Evolutionary conservation across 2,888 invertebrate genomes (phyloP), one percentile per base, ranked within the genome.

Genomic region (Hymenopus coronatus): DNA sequence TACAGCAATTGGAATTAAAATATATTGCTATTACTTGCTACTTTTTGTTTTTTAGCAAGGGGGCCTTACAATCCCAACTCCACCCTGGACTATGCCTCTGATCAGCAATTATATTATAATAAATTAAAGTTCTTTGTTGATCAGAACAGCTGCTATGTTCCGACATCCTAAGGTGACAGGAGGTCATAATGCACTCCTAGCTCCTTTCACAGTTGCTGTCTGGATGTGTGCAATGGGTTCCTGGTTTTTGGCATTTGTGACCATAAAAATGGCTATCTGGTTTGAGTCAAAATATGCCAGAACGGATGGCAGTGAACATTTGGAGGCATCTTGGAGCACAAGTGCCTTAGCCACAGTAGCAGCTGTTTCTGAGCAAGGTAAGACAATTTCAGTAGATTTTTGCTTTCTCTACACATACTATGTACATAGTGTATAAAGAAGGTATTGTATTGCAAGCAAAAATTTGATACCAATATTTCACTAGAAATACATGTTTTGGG

Each of bases 91-190:
- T n/a, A n/a, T n/a, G n/a, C n/a, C n/a, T n/a, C n/a, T n/a, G n/a
- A n/a, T n/a, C n/a, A n/a, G n/a, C n/a, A n/a, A n/a, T n/a, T n/a
- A 40, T 40, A 70, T 20, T 70, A 3, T 20, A 20, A 70, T 70
- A 14, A 2, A 6, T 70, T 70, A 0, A 70, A 70, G 1, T 15
- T 70, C 25, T 70, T 0, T 70, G 20, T 70, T 25, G 20, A 25
- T 28, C n/a, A 87, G 87, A 8, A 14, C 82, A 9, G 87, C 87
- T 9, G 87, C 33, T 20, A 85, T 88, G 20, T 88, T 88, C 85
- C 81, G 85, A 15, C 88, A 88, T 82, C 88, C 88, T n/a, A 81
- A 85, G 40, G 88, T 88, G 33, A 30, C n/a, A 20, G 82, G 40
- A 8, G 82, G 83, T 7, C 82, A 70, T 3, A 46, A 82, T 82